These are phyloP conservation scores for Himalopsyche japonica DNA, from an alignment of 2,888 invertebrate genomes.

Conservation along the genomic window DNA sequence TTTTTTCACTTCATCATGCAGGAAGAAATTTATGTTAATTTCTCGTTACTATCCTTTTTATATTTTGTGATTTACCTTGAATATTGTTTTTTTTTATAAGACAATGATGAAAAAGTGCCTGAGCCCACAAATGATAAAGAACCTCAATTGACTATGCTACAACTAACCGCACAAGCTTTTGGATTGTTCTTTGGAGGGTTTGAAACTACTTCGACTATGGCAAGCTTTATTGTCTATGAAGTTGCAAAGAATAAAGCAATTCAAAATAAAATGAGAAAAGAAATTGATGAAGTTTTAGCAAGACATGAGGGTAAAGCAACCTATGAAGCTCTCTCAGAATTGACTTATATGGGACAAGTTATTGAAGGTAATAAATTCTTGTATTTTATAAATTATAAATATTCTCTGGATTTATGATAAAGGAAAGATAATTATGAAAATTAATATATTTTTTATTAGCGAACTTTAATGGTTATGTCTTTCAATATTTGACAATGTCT, in stretches of 20 bases:
- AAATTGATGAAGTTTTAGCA: slow-evolving; percentile 49
- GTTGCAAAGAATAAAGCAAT: slow-evolving; percentile 52
- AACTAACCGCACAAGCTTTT: slow-evolving; percentile 58
- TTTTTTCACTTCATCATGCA: no score
- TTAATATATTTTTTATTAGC: no score
- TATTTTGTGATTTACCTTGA: no score
- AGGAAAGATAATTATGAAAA: no score
- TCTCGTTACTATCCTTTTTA: no score
- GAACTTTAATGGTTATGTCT: no score
- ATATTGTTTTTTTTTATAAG: neutral
- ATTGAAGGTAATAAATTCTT: slow-evolving; percentile 47
- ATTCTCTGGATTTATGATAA: no score
- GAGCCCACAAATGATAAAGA: neutral
- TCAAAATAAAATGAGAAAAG: slow-evolving; percentile 50
- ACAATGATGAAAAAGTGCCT: neutral
- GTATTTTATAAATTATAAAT: no score
- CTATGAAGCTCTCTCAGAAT: slow-evolving; percentile 53
- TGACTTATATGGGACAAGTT: slow-evolving; percentile 55
- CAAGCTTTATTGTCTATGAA: slow-evolving; percentile 54
- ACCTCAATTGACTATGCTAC: slow-evolving; percentile 48
- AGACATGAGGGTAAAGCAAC: slow-evolving; percentile 49
- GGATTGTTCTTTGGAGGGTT: slow-evolving; percentile 60
- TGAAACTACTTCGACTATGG: slow-evolving; percentile 57
- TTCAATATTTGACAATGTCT: no score
- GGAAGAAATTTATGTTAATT: no score